These are phyloP conservation scores for Tetragonula clypearis DNA, from an alignment of 1,140 invertebrate genomes.

Conservation along the genomic window DNA sequence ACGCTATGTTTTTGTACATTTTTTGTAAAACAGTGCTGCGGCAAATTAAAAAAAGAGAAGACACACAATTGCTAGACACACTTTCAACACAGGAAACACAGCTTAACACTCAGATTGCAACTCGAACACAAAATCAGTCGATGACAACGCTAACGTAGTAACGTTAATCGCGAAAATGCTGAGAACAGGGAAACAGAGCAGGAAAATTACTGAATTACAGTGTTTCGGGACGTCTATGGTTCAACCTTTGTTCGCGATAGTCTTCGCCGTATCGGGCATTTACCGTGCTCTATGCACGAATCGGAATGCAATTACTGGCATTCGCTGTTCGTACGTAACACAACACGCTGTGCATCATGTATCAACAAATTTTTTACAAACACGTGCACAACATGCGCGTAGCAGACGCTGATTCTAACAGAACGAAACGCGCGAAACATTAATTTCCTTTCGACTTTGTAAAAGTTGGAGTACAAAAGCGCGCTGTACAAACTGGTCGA, in stretches of 20 bases:
- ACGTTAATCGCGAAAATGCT: background rate
- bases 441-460: background rate
- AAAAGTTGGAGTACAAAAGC: background rate
- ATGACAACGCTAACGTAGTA: no score
- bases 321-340: background rate
- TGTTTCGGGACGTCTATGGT: background rate
- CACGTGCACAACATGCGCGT: background rate
- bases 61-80: background rate
- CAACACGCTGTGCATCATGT: no score
- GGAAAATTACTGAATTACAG: background rate
- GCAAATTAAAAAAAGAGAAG: background rate
- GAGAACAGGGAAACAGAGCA: background rate
- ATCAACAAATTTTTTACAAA: background rate
- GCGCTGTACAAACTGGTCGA: no score
- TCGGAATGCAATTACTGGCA: constrained; percentile 3
- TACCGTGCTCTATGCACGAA: background rate
- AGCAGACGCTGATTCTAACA: background rate
- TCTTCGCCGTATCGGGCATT: background rate
- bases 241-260: background rate
- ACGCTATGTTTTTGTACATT: no score
- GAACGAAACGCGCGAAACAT: background rate
- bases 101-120: background rate
- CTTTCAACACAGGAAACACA: background rate
- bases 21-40: no score
- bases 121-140: background rate